phyloP scores from a whole-genome alignment of 2,113 vertebrate genomes.

The Falco punctatus region DNA sequence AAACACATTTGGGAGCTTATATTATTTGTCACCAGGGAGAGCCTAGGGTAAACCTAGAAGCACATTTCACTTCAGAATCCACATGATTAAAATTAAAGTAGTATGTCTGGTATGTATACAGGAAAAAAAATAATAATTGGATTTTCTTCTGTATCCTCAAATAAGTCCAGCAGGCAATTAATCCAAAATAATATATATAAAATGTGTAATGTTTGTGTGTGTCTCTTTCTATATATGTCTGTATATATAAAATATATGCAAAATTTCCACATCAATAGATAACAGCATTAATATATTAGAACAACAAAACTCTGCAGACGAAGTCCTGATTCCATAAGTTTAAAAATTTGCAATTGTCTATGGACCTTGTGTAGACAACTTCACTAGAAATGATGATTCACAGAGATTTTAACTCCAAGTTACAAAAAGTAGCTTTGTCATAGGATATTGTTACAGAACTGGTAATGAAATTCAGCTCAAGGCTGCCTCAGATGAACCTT shows the following conservation, averaged over 20 bases:
- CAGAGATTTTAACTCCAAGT: neutral
- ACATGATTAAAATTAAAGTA: constrained; percentile 71
- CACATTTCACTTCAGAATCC: constrained; percentile 55
- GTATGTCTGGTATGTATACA: constrained; percentile 43
- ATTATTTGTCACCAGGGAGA: constrained; percentile 69
- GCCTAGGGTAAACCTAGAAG: constrained; percentile 66
- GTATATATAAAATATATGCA: neutral
- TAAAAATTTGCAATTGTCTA: neutral
- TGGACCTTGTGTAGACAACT: neutral
- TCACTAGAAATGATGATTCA: neutral
- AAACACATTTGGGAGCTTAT: constrained; percentile 64
- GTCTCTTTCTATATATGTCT: neutral
- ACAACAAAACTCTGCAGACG: neutral
- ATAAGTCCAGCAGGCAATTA: constrained; percentile 18
- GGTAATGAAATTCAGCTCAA: neutral
- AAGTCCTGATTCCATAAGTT: neutral
- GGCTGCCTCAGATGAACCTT: neutral
- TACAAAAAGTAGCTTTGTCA: neutral
- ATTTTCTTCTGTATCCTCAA: constrained; percentile 26
- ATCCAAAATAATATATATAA: neutral
- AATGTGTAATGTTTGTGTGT: neutral
- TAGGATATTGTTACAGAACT: neutral
- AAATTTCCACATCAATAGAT: neutral
- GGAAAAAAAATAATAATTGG: neutral
- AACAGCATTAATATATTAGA: neutral